Evolutionary conservation across 2,888 invertebrate species (phyloP), one percentile per base, ranked within the genome.

Genomic region (Chymomyza fuscimana): DNA sequence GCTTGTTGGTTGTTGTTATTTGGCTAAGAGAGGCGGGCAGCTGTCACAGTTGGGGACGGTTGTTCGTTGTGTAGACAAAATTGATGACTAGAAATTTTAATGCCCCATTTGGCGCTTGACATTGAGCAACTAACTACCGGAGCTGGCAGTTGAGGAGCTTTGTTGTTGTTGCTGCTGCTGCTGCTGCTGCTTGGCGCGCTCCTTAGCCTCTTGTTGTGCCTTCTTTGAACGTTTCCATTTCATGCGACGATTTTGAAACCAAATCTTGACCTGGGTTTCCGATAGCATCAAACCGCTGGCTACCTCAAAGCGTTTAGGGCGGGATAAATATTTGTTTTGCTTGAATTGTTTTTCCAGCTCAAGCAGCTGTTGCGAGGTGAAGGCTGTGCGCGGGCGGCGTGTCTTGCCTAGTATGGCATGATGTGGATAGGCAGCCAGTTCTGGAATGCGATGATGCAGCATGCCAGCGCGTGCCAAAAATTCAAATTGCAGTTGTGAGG

Each of bases 221-320:
- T 98, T 98, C 94, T 98, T 98, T 78, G 98, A 98, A 12, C 99
- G 93, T 91, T 99, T 99, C 98, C 98, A 98, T 91, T 99, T 99
- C 99, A 99, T 99, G 85, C 99, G 94, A 63, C 99, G 94, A 92
- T 99, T 99, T 94, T 99, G 99, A 92, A 99, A 99, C 99, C 98
- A 98, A 87, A 98, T 98, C 94, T 98, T 98, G 76, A 98, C 98
- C 97, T 98, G 94, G 6, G 99, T 99, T 93, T 99, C 99, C 0
- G 99, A 99, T 56, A 99, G 94, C 96, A 98, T 97, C 71, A 99
- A 93, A 67, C 97, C 97, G 70, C 99, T 99, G 59, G 99, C 99
- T 63, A 99, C 99, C 92, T 99, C 99, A 92, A 99, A 99, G 88
- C 99, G 94, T 92, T 99, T 99, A 22, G 99, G 99, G 82, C 99